These are phyloP conservation scores for Mesocentrotus franciscanus DNA, from an alignment of 53 echinoderm and acorn worm species.

Conservation along the genomic window DNA sequence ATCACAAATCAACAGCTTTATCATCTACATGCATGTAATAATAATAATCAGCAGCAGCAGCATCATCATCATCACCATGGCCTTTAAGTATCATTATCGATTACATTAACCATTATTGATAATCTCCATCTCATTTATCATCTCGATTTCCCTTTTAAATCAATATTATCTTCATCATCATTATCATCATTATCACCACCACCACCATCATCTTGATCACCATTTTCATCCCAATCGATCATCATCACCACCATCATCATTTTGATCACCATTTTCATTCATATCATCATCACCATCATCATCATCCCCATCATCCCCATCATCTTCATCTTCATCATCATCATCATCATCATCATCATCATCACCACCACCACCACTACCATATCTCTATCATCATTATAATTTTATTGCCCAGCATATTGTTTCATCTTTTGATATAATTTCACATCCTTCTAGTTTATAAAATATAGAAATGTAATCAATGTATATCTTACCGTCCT, in stretches of 20 bases:
- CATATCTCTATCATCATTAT: not conserved
- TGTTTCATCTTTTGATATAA: not conserved
- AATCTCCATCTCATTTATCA: not conserved
- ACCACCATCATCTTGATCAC: not conserved
- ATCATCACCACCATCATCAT: not conserved
- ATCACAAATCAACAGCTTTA: too few species aligned
- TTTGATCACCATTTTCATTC: not conserved
- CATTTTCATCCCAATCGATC: not conserved
- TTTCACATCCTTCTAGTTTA: too few species aligned
- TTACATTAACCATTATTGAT: too few species aligned
- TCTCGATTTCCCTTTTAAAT: not conserved
- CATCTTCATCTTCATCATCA: not conserved
- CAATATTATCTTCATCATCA: not conserved
- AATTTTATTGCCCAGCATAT: not conserved
- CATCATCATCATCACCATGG: too few species aligned
- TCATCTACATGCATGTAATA: too few species aligned
- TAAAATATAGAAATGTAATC: not conserved
- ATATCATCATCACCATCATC: not conserved
- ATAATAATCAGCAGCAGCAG: too few species aligned
- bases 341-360: not conserved
- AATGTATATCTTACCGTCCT: constrained; percentile 81
- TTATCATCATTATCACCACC: not conserved
- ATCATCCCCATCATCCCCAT: not conserved
- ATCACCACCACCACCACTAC: not conserved
- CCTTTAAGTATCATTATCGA: not conserved